Percentiles rank a stretch among this genome's conserved stretches.
Evolutionary conservation across 2,113 vertebrate genomes (phyloP).

Genomic region (Zosterops lateralis): DNA sequence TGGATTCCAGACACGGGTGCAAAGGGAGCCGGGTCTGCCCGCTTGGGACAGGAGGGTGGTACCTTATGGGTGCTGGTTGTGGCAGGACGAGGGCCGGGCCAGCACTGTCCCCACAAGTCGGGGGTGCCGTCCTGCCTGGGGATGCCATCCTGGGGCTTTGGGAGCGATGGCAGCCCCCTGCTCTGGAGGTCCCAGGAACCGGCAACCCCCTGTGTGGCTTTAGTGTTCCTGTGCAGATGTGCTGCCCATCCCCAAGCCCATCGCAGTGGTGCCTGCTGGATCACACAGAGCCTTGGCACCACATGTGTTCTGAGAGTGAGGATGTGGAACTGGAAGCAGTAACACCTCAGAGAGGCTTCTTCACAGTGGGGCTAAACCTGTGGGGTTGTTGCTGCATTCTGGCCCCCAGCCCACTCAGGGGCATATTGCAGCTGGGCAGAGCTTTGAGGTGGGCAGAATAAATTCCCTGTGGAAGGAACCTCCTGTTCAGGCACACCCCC

Average conservation of each 20-base stretch:
- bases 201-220: fast-evolving
- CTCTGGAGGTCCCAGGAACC: not conserved
- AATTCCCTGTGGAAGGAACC: not conserved
- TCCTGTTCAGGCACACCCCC: fast-evolving
- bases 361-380: not conserved
- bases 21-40: not conserved
- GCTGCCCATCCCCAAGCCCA: not conserved
- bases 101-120: not conserved
- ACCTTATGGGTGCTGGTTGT: not conserved
- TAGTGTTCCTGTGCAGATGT: not conserved
- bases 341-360: not conserved
- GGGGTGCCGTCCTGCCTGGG: not conserved
- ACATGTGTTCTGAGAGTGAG: not conserved
- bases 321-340: not conserved
- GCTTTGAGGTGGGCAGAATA: fast-evolving
- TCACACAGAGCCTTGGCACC: not conserved
- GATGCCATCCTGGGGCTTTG: not conserved
- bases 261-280: not conserved
- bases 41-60: not conserved
- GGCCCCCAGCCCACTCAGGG: not conserved
- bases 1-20: not conserved
- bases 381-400: not conserved
- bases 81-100: not conserved
- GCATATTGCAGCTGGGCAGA: fast-evolving
- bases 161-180: not conserved